These are phyloP conservation scores for Ictidomys tridecemlineatus DNA, from an alignment of 2,113 vertebrate species.

Conservation along the genomic window DNA sequence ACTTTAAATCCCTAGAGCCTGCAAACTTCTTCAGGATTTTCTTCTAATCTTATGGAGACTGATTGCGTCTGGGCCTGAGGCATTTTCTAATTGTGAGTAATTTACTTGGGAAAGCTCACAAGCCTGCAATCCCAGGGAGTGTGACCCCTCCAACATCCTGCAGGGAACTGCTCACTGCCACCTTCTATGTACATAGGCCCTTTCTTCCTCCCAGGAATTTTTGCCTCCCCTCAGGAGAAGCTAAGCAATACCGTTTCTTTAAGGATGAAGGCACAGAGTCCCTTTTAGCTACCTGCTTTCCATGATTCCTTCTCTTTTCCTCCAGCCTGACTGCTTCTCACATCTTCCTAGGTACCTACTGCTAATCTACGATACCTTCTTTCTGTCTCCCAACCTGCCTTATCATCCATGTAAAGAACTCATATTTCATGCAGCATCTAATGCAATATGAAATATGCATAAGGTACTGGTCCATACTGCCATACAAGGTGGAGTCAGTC, in stretches of 20 bases:
- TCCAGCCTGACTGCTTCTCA: neutral
- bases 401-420: neutral
- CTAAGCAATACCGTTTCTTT: neutral
- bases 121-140: neutral
- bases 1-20: constrained; percentile 57
- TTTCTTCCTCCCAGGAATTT: neutral
- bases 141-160: neutral
- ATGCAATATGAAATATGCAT: neutral
- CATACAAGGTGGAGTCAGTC: neutral
- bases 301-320: neutral
- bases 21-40: constrained; percentile 61
- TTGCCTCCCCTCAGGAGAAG: neutral
- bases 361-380: neutral
- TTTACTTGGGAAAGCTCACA: neutral
- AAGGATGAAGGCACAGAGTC: neutral
- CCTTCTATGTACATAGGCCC: neutral
- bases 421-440: neutral
- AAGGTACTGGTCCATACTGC: neutral
- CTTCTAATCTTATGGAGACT: constrained; percentile 28
- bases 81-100: constrained; percentile 70
- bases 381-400: neutral
- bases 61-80: neutral
- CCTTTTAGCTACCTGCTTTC: neutral
- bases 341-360: neutral
- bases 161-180: neutral